Evolutionary conservation across 2,113 vertebrate species (phyloP).

Genomic region (Peromyscus maniculatus): DNA sequence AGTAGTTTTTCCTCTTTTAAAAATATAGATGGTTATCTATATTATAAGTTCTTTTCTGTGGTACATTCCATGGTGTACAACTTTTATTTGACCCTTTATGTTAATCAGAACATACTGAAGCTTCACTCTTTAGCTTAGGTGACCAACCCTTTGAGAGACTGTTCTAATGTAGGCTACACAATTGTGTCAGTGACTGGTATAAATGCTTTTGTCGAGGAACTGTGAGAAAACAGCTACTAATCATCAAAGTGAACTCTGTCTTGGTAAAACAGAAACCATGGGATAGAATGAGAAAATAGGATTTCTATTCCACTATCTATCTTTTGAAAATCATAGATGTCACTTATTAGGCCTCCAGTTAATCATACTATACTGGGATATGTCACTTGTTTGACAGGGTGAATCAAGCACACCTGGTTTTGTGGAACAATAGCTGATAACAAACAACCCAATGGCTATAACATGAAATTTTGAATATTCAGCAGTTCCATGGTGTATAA

Average conservation of each 20-base stretch:
- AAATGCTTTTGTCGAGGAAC: not conserved
- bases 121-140: not conserved
- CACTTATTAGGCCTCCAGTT: not conserved
- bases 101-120: not conserved
- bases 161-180: not conserved
- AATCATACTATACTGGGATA: accelerated
- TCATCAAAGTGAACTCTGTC: not conserved
- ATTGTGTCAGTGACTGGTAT: not conserved
- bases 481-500: accelerated
- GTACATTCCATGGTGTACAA: accelerated
- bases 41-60: accelerated
- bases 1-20: not conserved
- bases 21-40: not conserved
- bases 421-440: not conserved
- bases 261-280: not conserved
- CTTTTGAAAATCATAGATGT: not conserved
- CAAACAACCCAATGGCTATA: not conserved
- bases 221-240: not conserved
- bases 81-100: not conserved
- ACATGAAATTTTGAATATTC: not conserved
- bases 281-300: not conserved
- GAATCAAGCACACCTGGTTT: not conserved
- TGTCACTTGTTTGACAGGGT: not conserved
- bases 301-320: not conserved
- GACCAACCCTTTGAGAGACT: not conserved